Percentiles rank a stretch among this genome's conserved stretches.
Conservation (phyloP, 2,888 invertebrate genomes). For the Plebejus anna region DNA sequence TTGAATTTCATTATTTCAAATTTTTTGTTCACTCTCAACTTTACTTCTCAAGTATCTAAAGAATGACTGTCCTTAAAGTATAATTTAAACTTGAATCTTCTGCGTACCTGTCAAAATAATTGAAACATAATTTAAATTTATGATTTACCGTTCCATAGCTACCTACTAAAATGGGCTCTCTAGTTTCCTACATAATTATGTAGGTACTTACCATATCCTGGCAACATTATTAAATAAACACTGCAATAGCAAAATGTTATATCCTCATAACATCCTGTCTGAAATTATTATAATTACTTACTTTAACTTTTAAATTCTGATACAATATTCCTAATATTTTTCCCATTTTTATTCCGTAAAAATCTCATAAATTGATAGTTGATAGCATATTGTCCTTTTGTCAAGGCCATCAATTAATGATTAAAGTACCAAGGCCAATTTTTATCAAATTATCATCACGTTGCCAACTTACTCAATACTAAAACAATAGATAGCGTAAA, state of each 20-base stretch:
- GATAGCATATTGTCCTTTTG: not conserved
- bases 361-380: not conserved
- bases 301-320: no score
- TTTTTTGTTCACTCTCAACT: not conserved
- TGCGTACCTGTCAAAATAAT: no score
- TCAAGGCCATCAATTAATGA: conserved; percentile 1
- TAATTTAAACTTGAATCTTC: no score
- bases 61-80: no score
- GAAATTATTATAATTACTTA: not conserved
- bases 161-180: not conserved
- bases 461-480: not conserved
- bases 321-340: no score
- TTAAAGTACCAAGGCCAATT: not conserved
- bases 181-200: not conserved
- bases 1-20: not conserved
- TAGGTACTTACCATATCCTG: not conserved
- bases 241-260: not conserved
- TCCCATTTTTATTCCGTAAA: not conserved
- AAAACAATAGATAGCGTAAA: not conserved
- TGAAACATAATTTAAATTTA: no score
- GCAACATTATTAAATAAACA: not conserved
- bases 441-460: not conserved
- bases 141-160: not conserved
- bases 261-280: not conserved
- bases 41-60: no score